Base-by-base conservation (phyloP, 2,888 invertebrate species). In the Drosophila subsilvestris region DNA sequence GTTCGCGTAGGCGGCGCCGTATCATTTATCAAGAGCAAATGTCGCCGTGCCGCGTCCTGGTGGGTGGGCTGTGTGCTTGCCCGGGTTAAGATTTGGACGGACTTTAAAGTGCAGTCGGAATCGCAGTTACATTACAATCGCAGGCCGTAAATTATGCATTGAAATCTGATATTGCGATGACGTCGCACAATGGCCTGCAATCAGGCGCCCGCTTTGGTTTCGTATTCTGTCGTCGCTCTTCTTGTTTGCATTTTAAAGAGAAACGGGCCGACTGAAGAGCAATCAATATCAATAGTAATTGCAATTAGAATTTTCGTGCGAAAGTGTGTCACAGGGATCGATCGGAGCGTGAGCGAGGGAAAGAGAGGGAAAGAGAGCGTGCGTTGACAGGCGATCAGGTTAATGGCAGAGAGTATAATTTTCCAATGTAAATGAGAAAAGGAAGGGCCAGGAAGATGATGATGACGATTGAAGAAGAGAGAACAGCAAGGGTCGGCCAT, bases 21-120 rank as follows among this genome's bases (percentile, higher is more conserved):
- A 84, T 83, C 83, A 83, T 83, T 83, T 83, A 83, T 83, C 83
- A 86, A 75, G 76, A 27, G 29, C 45, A 58, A 68, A 63, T 80
- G 69, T 71, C 58, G 57, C 68, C 54, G 45, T 51, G 20, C 29
- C 45, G 12, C 14, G n/a, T 37, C 37, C 37, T 37, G 14, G 14
- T 37, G 37, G 37, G 37, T 37, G 37, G 37, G 37, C 45, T 43
- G 18, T 49, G 29, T 49, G 22, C 25, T 42, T 18, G 45, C 22
- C 17, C 9, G 47, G 66, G 66, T 32, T 65, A 54, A 65, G 48
- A 55, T 29, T 43, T 27, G 32, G 29, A 42, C 43, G 47, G 67
- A 78, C 63, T 83, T 86, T 78, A 78, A 78, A 82, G 66, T 76
- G 78, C 78, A 86, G 63, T 76, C 58, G 57, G 25, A 63, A 71